Percentiles rank a stretch among this genome's conserved stretches.
phyloP scores from a whole-genome alignment of 2,113 vertebrate genomes.

The Zosterops lateralis region DNA sequence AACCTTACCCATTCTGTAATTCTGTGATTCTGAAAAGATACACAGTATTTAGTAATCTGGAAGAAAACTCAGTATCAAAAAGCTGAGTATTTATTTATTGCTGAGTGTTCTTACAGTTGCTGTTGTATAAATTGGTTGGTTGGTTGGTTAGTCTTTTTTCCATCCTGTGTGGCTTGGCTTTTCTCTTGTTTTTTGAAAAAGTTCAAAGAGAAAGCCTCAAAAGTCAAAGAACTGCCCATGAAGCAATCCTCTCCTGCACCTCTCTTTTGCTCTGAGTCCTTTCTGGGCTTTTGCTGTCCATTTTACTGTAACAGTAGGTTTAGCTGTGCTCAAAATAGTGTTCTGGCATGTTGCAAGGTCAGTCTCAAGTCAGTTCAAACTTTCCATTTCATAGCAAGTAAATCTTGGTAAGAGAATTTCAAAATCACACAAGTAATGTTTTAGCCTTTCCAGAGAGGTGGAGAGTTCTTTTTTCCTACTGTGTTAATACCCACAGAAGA shows the following conservation, averaged over 20 bases:
- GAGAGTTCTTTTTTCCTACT: background rate
- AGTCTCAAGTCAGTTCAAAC: background rate
- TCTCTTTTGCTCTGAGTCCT: background rate
- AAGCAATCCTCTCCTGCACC: background rate
- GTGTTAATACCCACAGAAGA: background rate
- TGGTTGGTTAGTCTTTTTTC: accelerated
- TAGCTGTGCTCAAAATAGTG: background rate
- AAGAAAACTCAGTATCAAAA: background rate
- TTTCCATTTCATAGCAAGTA: background rate
- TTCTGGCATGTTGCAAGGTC: background rate
- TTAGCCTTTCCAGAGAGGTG: background rate
- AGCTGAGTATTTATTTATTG: background rate
- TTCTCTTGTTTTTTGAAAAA: background rate
- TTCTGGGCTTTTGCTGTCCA: background rate
- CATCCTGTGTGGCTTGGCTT: background rate
- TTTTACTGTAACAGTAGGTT: background rate
- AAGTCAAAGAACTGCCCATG: background rate
- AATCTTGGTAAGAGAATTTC: background rate
- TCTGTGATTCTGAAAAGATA: background rate
- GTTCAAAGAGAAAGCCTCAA: background rate
- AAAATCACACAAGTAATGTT: background rate
- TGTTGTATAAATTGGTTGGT: background rate
- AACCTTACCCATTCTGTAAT: background rate
- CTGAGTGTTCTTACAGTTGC: background rate
- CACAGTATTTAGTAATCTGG: accelerated